Conservation (phyloP, 1,140 invertebrate species). For the Listronotus bonariensis region DNA sequence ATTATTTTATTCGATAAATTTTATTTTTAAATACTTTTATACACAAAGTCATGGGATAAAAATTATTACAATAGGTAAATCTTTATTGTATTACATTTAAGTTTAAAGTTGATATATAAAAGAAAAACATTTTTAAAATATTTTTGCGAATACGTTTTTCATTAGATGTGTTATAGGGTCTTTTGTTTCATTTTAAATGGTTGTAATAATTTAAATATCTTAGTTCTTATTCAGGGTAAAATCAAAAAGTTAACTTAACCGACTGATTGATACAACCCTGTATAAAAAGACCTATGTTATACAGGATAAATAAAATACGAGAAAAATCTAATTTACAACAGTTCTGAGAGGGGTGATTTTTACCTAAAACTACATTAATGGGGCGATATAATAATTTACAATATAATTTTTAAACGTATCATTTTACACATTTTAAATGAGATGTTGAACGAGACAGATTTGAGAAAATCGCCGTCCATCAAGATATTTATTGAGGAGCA, state of each 20-base stretch:
- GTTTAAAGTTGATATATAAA: background rate
- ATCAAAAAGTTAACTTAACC: background rate
- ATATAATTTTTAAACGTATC: background rate
- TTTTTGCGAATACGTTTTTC: background rate
- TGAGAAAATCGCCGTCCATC: no score
- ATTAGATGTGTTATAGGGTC: background rate
- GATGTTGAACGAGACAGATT: background rate
- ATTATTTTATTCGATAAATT: slow-evolving; percentile 10
- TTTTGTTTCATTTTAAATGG: background rate
- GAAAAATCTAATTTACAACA: slow-evolving; percentile 25
- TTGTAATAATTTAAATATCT: slow-evolving; percentile 2
- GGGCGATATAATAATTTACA: slow-evolving; percentile 2
- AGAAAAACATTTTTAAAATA: no score
- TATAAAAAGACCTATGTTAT: slow-evolving; percentile 1
- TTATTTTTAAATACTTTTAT: slow-evolving; percentile 31
- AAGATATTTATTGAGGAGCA: no score
- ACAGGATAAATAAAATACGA: slow-evolving; percentile 3
- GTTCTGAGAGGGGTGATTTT: slow-evolving; percentile 6
- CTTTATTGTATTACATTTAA: slow-evolving; percentile 28
- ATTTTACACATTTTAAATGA: background rate
- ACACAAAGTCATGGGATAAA: slow-evolving; percentile 31
- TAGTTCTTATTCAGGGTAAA: slow-evolving; percentile 1
- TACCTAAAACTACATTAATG: slow-evolving; percentile 1
- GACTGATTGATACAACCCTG: background rate
- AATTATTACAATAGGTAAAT: slow-evolving; percentile 31